Percentiles rank a stretch among this genome's conserved stretches.
Evolutionary conservation across 2,797 vertebrate species (phyloP).

Genomic region (Acanthiza pusilla): DNA sequence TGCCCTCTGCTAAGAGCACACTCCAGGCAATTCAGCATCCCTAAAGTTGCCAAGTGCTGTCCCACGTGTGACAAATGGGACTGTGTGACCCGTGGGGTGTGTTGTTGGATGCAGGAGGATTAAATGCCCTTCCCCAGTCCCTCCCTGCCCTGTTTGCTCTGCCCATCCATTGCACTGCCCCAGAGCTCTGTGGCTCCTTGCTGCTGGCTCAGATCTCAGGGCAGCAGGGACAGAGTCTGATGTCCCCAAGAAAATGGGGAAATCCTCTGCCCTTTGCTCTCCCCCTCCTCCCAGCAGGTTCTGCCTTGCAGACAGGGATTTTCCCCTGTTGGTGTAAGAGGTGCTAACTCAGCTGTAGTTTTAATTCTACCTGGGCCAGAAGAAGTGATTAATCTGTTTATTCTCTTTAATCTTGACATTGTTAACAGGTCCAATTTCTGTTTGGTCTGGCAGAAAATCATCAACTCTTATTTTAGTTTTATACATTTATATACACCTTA

Average conservation of each 20-base stretch:
- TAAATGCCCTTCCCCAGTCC: not conserved
- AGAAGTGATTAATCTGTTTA: not conserved
- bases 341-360: not conserved
- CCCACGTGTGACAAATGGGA: not conserved
- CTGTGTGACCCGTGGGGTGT: not conserved
- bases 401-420: not conserved
- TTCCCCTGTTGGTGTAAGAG: not conserved
- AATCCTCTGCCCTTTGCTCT: not conserved
- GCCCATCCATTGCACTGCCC: not conserved
- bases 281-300: not conserved
- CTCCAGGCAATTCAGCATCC: accelerated
- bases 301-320: not conserved
- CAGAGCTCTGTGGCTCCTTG: accelerated
- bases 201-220: not conserved
- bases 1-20: not conserved
- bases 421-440: not conserved
- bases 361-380: not conserved
- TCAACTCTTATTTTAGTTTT: not conserved
- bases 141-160: not conserved
- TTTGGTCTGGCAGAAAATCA: not conserved
- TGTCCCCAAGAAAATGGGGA: not conserved
- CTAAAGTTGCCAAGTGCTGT: not conserved
- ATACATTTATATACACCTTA: not conserved
- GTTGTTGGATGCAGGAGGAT: not conserved
- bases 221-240: not conserved